phyloP scores from a whole-genome alignment of 2,797 vertebrate species.

The Threskiornis aethiopicus region DNA sequence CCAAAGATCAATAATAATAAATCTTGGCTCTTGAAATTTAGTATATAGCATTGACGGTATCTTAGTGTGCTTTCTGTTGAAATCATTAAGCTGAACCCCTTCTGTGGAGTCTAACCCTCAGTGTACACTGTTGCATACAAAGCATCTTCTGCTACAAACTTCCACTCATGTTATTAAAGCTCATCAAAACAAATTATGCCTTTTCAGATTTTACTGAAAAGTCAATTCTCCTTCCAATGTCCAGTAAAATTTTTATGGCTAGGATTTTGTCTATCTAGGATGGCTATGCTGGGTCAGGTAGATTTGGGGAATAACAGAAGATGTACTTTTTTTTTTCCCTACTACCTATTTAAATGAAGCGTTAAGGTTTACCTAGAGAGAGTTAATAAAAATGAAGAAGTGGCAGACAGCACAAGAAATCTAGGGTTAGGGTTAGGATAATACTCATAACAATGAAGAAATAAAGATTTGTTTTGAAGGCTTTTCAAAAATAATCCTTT shows the following conservation, averaged over 20 bases:
- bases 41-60: not conserved
- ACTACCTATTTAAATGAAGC: not conserved
- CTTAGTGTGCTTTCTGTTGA: not conserved
- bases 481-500: not conserved
- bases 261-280: not conserved
- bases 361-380: not conserved
- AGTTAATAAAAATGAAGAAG: not conserved
- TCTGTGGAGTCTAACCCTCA: not conserved
- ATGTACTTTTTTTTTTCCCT: not conserved
- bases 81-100: not conserved
- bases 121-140: not conserved
- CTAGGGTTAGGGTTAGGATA: not conserved
- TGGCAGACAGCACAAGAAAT: not conserved
- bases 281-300: not conserved
- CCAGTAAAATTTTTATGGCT: not conserved
- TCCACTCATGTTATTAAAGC: not conserved
- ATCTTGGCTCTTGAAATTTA: not conserved
- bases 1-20: slow-evolving; percentile 1
- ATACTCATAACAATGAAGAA: not conserved
- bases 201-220: not conserved
- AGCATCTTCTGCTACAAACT: not conserved
- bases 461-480: not conserved
- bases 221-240: not conserved
- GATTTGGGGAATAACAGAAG: not conserved
- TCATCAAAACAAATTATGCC: not conserved